Conservation (phyloP, 2,888 invertebrate species). For the Hirtodrosophila confusa region DNA sequence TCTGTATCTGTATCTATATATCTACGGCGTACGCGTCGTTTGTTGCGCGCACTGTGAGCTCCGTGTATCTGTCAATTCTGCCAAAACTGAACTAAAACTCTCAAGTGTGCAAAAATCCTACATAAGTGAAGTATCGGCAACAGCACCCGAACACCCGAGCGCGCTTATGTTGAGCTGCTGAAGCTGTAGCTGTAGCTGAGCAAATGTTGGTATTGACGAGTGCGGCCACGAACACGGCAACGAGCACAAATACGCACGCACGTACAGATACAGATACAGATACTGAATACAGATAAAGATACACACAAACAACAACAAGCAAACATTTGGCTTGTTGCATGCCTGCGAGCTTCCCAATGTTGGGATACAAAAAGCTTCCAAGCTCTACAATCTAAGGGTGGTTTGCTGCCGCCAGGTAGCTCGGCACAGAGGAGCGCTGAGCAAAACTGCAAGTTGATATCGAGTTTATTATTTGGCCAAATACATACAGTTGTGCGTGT, state of each 20-base stretch:
- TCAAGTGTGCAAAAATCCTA: slow-evolving; percentile 76
- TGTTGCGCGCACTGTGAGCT: slow-evolving; percentile 51
- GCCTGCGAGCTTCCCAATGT: slow-evolving; percentile 66
- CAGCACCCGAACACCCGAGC: slow-evolving; percentile 19
- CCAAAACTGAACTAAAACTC: slow-evolving; percentile 80
- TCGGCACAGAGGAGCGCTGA: slow-evolving; percentile 15
- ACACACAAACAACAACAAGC: slow-evolving; percentile 35
- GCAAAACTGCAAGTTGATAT: slow-evolving; percentile 48
- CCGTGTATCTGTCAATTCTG: slow-evolving; percentile 74
- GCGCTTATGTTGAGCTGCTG: slow-evolving; percentile 62
- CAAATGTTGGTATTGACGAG: slow-evolving; percentile 53
- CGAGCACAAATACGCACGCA: slow-evolving; percentile 29
- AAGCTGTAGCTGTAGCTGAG: slow-evolving; percentile 42
- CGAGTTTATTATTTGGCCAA: slow-evolving; percentile 26
- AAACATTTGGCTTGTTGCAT: slow-evolving; percentile 69
- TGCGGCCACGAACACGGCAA: slow-evolving; percentile 28
- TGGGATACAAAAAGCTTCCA: slow-evolving; percentile 68
- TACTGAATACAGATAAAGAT: slow-evolving; percentile 14
- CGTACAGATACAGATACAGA: slow-evolving; percentile 11
- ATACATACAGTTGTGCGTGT: not conserved
- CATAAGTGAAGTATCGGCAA: slow-evolving; percentile 65
- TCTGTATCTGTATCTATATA: slow-evolving; percentile 54
- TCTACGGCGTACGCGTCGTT: slow-evolving; percentile 45
- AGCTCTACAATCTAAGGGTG: slow-evolving; percentile 56
- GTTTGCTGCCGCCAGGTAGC: slow-evolving; percentile 34